phyloP scores from a whole-genome alignment of 2,888 invertebrate species.

The Drosophila limbata region DNA sequence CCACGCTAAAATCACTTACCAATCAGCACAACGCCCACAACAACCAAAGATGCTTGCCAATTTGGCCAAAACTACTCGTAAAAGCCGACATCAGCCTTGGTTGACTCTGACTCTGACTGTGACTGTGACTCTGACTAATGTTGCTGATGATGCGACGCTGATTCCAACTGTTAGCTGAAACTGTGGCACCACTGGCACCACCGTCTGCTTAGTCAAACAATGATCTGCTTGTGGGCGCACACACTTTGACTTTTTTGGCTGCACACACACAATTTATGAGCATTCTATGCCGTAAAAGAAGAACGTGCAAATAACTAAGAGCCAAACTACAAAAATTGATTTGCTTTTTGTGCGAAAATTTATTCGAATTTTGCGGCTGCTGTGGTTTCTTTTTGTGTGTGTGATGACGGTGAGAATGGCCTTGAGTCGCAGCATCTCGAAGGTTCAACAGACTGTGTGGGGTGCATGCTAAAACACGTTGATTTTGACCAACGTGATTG shows the following conservation, averaged over 20 bases:
- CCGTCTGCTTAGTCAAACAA: constrained; percentile 17
- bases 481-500: constrained; percentile 42
- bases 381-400: constrained; percentile 47
- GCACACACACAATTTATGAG: constrained; percentile 56
- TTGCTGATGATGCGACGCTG: constrained; percentile 52
- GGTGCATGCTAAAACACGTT: constrained; percentile 54
- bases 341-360: constrained; percentile 59
- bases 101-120: constrained; percentile 35
- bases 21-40: constrained; percentile 66
- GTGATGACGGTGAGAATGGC: constrained; percentile 66
- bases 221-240: constrained; percentile 61
- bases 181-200: constrained; percentile 33
- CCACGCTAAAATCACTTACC: constrained; percentile 46
- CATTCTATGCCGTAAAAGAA: constrained; percentile 54
- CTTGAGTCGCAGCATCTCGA: constrained; percentile 56
- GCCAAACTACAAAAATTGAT: constrained; percentile 51
- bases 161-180: constrained; percentile 26
- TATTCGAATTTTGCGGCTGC: constrained; percentile 66
- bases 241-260: constrained; percentile 62
- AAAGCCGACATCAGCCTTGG: constrained; percentile 47
- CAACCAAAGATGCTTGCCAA: constrained; percentile 31
- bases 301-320: constrained; percentile 45
- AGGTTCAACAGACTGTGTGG: constrained; percentile 74
- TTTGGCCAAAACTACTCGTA: constrained; percentile 55
- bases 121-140: constrained; percentile 49